These are phyloP conservation scores for Mimumesa dahlbomi DNA, from an alignment of 2,888 invertebrate species.

Conservation along the genomic window DNA sequence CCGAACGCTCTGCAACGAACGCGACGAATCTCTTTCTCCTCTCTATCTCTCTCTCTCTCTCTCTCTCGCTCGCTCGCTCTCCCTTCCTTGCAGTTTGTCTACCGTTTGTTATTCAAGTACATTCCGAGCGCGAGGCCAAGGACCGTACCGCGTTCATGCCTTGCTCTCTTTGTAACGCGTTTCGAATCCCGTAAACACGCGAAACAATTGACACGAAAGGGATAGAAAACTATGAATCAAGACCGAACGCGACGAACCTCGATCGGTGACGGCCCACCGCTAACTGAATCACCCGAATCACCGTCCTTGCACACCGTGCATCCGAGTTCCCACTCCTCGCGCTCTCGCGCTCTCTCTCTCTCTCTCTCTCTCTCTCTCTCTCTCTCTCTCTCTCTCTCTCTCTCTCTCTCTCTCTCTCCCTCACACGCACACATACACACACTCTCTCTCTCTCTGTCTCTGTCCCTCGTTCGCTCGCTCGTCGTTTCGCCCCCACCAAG, in stretches of 20 bases:
- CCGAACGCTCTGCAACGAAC: too few relatives aligned
- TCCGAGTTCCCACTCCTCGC: slow-evolving; percentile 63
- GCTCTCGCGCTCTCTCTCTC: slow-evolving; percentile 31
- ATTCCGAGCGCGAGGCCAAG: background rate
- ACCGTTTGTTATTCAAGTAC: too few relatives aligned
- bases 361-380: slow-evolving; percentile 26
- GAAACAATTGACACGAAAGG: background rate
- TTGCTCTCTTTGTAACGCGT: background rate
- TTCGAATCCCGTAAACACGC: background rate
- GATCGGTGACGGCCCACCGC: slow-evolving; percentile 77
- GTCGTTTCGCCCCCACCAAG: too few relatives aligned
- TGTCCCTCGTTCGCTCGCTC: too few relatives aligned
- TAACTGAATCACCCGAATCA: slow-evolving; percentile 77
- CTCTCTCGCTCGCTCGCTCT: too few relatives aligned
- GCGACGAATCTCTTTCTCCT: too few relatives aligned
- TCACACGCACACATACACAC: slow-evolving; percentile 43
- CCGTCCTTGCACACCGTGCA: slow-evolving; percentile 67
- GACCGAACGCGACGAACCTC: slow-evolving; percentile 48
- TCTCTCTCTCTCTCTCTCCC: background rate
- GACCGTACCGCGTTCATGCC: slow-evolving; percentile 1
- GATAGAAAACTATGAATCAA: slow-evolving; percentile 3
- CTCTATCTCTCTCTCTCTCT: too few relatives aligned
- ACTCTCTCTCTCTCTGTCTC: slow-evolving; percentile 15
- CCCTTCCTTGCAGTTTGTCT: too few relatives aligned
- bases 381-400: slow-evolving; percentile 32